Evolutionary conservation across 2,888 invertebrate species (phyloP).

Genomic region (Eupelmus urozonus): DNA sequence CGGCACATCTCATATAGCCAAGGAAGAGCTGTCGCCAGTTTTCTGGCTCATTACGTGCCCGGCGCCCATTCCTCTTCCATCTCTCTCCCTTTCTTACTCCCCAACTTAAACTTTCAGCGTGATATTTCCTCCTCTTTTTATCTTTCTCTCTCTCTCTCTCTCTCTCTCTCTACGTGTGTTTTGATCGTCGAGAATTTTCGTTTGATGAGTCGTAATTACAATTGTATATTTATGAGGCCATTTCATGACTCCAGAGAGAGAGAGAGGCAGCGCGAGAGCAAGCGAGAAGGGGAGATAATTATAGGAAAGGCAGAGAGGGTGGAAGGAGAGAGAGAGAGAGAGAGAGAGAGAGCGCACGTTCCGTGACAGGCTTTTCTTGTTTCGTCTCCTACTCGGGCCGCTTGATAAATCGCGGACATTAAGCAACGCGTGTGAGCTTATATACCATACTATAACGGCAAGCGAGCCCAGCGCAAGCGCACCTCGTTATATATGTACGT

Average conservation of each 20-base stretch:
- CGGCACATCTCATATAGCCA: conserved; percentile 66
- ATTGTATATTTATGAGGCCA: conserved; percentile 47
- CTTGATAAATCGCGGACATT: conserved; percentile 68
- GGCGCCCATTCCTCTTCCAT: conserved; percentile 55
- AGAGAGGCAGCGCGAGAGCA: conserved; percentile 15
- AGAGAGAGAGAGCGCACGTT: conserved; percentile 46
- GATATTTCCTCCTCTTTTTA: conserved; percentile 6
- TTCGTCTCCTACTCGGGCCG: conserved; percentile 64
- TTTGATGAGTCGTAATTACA: conserved; percentile 51
- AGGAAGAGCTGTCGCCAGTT: conserved; percentile 76
- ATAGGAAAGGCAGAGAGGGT: conserved; percentile 36
- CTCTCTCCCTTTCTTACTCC: conserved; percentile 27
- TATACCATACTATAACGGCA: conserved; percentile 19
- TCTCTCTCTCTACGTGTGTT: neutral
- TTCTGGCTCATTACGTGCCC: conserved; percentile 75
- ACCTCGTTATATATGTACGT: neutral
- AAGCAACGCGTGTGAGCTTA: conserved; percentile 58
- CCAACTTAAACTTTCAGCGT: conserved; percentile 21
- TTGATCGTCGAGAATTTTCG: conserved; percentile 26
- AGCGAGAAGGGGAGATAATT: conserved; percentile 43
- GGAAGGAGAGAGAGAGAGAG: conserved; percentile 7
- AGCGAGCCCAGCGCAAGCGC: neutral
- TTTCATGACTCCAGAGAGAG: conserved; percentile 6
- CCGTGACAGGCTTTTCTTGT: conserved; percentile 64
- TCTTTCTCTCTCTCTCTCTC: conserved; percentile 9